These are phyloP conservation scores for Kuschelorhynchus macadamiae DNA, from an alignment of 2,888 invertebrate genomes.

Conservation along the genomic window DNA sequence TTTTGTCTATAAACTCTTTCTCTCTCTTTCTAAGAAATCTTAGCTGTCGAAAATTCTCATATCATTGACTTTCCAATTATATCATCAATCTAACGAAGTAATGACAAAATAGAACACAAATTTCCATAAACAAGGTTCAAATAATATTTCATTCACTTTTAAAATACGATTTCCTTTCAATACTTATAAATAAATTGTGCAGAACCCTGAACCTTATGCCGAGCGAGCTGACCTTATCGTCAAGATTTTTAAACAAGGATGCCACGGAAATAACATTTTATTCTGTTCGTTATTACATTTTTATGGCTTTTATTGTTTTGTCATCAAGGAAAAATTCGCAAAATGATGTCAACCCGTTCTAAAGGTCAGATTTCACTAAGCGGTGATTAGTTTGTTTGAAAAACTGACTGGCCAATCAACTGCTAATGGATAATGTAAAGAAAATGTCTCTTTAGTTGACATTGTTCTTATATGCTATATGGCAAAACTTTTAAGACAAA, in stretches of 20 bases:
- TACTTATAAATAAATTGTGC: neutral
- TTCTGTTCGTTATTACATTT: slow-evolving; percentile 27
- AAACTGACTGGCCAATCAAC: neutral
- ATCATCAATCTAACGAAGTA: too few species aligned
- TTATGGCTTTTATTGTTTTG: slow-evolving; percentile 38
- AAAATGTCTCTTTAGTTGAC: too few species aligned
- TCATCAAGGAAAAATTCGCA: slow-evolving; percentile 38
- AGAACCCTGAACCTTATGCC: slow-evolving; percentile 19
- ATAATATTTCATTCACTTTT: slow-evolving; percentile 13
- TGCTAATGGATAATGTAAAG: neutral
- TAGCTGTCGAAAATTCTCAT: too few species aligned
- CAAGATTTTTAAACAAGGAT: slow-evolving; percentile 39
- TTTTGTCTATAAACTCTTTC: too few species aligned
- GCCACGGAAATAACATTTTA: slow-evolving; percentile 37
- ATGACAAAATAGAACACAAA: too few species aligned
- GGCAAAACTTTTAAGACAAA: too few species aligned
- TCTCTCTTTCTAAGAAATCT: too few species aligned
- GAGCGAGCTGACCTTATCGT: slow-evolving; percentile 31
- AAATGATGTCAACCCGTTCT: slow-evolving; percentile 20
- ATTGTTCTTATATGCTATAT: too few species aligned
- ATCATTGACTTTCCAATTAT: too few species aligned
- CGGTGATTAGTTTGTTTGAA: neutral
- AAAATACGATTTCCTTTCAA: slow-evolving; percentile 8
- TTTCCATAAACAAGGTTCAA: too few species aligned
- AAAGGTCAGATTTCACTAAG: slow-evolving; percentile 18